Percentiles rank a stretch among this genome's conserved stretches.
phyloP scores from a whole-genome alignment of 2,888 invertebrate genomes.

The Apamea sordens region DNA sequence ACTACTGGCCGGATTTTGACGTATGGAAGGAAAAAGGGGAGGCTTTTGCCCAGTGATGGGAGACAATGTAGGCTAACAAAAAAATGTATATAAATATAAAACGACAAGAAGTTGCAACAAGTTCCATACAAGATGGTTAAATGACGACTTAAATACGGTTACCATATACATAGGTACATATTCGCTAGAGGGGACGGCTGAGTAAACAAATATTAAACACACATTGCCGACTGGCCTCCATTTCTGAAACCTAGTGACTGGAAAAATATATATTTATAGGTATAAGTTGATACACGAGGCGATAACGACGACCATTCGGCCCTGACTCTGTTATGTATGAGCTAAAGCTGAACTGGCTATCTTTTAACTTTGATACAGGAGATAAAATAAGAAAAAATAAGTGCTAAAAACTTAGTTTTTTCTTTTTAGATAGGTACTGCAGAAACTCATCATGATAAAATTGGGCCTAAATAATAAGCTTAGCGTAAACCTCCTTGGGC shows the following conservation, averaged over 20 bases:
- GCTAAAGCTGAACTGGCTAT: not conserved
- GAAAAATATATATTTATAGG: constrained; percentile 12
- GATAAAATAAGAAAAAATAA: not conserved
- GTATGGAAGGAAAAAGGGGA: no score
- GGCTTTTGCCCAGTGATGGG: no score
- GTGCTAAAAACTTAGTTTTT: no score
- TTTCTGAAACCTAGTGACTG: not conserved
- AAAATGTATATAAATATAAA: no score
- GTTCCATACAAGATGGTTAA: not conserved
- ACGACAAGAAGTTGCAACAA: not conserved
- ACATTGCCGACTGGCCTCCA: not conserved
- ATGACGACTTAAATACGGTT: not conserved
- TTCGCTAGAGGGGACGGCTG: not conserved
- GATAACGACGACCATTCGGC: constrained; percentile 18
- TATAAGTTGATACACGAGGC: not conserved
- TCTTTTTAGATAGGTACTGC: no score
- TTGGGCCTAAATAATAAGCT: not conserved
- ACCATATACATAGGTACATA: not conserved
- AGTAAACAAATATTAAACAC: not conserved
- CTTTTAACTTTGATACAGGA: no score
- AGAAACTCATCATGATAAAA: not conserved
- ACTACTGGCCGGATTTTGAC: no score
- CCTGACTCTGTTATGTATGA: constrained; percentile 9
- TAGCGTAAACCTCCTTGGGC: not conserved
- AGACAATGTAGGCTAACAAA: no score